These are phyloP conservation scores for Chiloscyllium plagiosum DNA, from an alignment of 2,113 vertebrate genomes.

Conservation along the genomic window DNA sequence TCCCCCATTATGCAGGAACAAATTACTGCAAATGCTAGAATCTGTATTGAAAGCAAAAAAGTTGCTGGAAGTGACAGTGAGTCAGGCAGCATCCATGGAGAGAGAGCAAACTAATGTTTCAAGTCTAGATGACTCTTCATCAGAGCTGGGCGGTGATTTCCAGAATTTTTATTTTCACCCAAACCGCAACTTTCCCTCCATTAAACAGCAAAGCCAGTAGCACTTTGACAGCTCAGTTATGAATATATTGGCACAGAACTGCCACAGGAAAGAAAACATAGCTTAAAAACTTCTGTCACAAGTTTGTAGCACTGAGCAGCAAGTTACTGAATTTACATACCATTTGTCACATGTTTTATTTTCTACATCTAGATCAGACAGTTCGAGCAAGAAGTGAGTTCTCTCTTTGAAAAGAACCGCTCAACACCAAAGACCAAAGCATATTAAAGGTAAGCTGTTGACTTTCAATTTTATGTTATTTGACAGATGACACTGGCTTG, in stretches of 20 bases:
- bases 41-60: no score
- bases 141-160: no score
- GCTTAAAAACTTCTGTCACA: not conserved
- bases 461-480: not conserved
- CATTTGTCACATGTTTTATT: constrained; percentile 16
- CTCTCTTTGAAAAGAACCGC: not conserved
- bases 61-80: no score
- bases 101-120: no score
- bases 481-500: not conserved
- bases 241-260: not conserved
- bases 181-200: not conserved
- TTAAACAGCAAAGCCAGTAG: not conserved
- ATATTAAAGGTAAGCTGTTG: constrained; percentile 1
- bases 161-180: not conserved
- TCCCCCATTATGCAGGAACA: no score
- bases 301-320: not conserved
- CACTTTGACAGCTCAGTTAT: not conserved
- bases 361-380: not conserved
- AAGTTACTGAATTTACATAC: not conserved
- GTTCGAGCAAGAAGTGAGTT: not conserved
- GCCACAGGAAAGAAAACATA: not conserved
- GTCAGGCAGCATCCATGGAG: no score
- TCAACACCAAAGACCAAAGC: not conserved
- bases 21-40: no score
- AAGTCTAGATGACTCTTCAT: no score